These are phyloP conservation scores for Calameuta pallipes DNA, from an alignment of 2,888 invertebrate genomes.

Conservation along the genomic window DNA sequence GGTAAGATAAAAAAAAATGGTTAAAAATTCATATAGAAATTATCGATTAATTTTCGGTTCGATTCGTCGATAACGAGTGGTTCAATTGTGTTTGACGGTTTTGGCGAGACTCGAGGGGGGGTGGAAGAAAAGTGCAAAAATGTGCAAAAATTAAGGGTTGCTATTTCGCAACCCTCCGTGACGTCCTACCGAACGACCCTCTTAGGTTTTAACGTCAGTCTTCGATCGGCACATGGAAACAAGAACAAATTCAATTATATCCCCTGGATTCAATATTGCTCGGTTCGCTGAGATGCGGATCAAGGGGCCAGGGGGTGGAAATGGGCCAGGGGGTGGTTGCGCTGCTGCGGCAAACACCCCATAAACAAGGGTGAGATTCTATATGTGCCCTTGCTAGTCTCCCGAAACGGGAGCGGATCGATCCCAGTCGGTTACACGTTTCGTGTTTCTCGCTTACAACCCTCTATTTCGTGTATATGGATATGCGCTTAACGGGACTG, in stretches of 20 bases:
- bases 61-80: no score
- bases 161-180: not conserved
- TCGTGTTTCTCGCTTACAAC: constrained; percentile 4
- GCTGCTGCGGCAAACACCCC: constrained; percentile 46
- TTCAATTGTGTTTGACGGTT: no score
- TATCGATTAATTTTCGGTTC: no score
- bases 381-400: constrained; percentile 33
- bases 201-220: constrained; percentile 33
- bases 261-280: constrained; percentile 46
- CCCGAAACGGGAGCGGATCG: constrained; percentile 21
- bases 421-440: constrained; percentile 21
- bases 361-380: constrained; percentile 55
- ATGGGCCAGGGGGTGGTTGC: constrained; percentile 25
- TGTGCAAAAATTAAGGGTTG: not conserved
- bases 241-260: constrained; percentile 56
- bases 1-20: no score
- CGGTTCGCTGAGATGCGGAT: constrained; percentile 25
- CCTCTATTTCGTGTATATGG: constrained; percentile 4
- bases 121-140: constrained; percentile 1
- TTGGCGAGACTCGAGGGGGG: no score
- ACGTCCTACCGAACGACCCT: not conserved
- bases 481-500: not conserved
- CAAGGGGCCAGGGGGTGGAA: constrained; percentile 11
- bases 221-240: constrained; percentile 50
- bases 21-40: no score